Evolutionary conservation across 2,797 vertebrate species (phyloP), one percentile per base, ranked within the genome.

Genomic region (Gephyroberyx darwinii): DNA sequence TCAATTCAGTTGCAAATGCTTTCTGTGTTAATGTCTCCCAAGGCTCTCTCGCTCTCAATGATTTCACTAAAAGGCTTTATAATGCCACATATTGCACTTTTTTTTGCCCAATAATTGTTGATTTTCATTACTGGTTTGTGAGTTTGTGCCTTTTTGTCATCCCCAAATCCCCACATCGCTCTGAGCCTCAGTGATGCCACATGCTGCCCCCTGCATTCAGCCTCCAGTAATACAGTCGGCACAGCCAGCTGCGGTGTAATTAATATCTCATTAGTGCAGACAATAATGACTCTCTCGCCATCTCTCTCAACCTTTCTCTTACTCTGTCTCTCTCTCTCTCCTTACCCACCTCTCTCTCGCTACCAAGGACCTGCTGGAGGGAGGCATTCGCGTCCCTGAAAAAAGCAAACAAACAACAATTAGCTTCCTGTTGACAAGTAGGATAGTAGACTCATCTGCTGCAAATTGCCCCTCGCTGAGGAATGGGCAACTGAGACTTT

Each of bases 321-420:
- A 31, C 61, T 51, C 63, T 35, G 47, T 41, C 48, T 43, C 41
- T 54, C 37, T 45, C 52, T 53, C 30, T 65, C 56, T 52, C n/a
- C 8, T 26, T 16, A n/a, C 9, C 57, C 35, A 37, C 60, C 48
- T 17, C 22, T 5, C 39, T 22, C 35, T 26, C 65, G 60, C 59
- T 4, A 3, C 30, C 68, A 62, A 39, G 69, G 53, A 69, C 59
- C 63, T 78, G 80, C 85, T 84, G 59, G 56, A 70, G 78, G 82
- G 63, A 65, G 64, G 56, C 47, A 45, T 72, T 79, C 62, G 66
- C 51, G 45, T 77, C 66, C 50, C 59, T 62, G 52, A 75, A 67
- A 83, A 62, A 69, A 55, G 56, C 64, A 91, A 93, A 89, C 85
- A 91, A 91, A 90, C 86, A 90, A 85, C 86, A 90, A 92, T 93